Evolutionary conservation across 2,888 invertebrate species (phyloP).

Genomic region (Octodonta nipae): DNA sequence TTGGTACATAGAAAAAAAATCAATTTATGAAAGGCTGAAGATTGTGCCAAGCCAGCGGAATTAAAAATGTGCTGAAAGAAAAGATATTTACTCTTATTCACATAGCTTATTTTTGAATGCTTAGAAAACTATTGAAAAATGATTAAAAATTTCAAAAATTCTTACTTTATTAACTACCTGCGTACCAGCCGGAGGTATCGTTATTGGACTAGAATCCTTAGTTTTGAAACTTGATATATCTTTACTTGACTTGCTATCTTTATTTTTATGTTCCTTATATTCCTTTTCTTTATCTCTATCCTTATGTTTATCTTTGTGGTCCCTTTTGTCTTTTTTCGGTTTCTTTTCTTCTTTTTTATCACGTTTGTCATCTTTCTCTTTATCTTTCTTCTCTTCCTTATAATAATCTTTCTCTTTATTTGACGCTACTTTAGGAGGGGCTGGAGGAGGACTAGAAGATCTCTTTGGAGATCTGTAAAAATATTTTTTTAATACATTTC

Average conservation of each 20-base stretch:
- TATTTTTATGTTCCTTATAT: slow-evolving; percentile 43
- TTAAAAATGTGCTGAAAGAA: no score
- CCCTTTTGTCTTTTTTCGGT: slow-evolving; percentile 42
- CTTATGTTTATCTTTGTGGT: slow-evolving; percentile 31
- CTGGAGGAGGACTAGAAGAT: slow-evolving; percentile 23
- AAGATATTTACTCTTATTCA: no score
- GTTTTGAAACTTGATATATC: slow-evolving; percentile 11
- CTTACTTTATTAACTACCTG: no score
- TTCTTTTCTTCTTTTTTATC: slow-evolving; percentile 35
- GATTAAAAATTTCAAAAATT: no score
- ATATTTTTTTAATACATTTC: no score
- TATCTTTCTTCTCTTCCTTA: slow-evolving; percentile 27
- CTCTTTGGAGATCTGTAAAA: slow-evolving; percentile 28
- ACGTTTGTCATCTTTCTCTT: slow-evolving; percentile 41
- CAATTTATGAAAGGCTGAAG: no score
- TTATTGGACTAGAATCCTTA: no score
- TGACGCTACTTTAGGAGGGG: slow-evolving; percentile 22
- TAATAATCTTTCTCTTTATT: slow-evolving; percentile 17
- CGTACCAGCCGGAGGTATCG: no score
- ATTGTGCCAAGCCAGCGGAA: no score
- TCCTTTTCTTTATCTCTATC: slow-evolving; percentile 26
- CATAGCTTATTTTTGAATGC: no score
- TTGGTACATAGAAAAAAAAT: no score
- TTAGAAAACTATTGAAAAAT: no score
- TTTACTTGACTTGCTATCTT: slow-evolving; percentile 27